These are phyloP conservation scores for Oncorhynchus clarkii DNA, from an alignment of 2,113 vertebrate genomes.

Conservation along the genomic window DNA sequence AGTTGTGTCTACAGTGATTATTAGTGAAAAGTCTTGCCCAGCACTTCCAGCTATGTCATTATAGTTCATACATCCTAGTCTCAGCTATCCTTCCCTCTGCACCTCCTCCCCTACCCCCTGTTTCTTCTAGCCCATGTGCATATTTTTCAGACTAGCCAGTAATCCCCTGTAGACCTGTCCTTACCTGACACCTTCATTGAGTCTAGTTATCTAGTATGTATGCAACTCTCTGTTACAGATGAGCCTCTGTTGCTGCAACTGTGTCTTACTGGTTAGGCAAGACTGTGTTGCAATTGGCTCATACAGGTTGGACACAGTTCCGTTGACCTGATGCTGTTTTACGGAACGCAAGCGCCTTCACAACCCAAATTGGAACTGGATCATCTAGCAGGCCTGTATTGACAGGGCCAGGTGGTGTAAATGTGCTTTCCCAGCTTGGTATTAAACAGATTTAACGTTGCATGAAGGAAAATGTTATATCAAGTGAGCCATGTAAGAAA, in stretches of 20 bases:
- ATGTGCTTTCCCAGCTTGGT: conserved; percentile 1
- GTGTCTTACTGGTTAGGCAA: no score
- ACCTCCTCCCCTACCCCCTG: conserved; percentile 1
- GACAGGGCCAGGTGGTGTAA: conserved; percentile 32
- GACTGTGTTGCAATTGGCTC: no score
- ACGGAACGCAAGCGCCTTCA: no score
- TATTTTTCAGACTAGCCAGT: not conserved
- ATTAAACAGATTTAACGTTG: not conserved
- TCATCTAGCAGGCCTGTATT: conserved; percentile 12
- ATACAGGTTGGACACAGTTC: not conserved
- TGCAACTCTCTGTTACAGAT: not conserved
- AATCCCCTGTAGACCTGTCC: not conserved
- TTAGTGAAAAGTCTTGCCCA: no score
- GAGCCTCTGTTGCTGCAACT: no score
- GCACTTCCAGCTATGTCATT: no score
- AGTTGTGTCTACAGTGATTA: no score
- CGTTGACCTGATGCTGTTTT: not conserved
- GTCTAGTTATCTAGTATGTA: not conserved
- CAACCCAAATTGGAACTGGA: conserved; percentile 26
- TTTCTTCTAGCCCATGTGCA: not conserved
- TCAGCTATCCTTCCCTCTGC: not conserved
- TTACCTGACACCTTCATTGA: conserved; percentile 15
- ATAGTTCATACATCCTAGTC: not conserved
- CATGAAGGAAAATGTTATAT: not conserved
- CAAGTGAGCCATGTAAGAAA: not conserved